Base-by-base conservation (phyloP, 2,113 vertebrate genomes). In the Grammomys surdaster region DNA sequence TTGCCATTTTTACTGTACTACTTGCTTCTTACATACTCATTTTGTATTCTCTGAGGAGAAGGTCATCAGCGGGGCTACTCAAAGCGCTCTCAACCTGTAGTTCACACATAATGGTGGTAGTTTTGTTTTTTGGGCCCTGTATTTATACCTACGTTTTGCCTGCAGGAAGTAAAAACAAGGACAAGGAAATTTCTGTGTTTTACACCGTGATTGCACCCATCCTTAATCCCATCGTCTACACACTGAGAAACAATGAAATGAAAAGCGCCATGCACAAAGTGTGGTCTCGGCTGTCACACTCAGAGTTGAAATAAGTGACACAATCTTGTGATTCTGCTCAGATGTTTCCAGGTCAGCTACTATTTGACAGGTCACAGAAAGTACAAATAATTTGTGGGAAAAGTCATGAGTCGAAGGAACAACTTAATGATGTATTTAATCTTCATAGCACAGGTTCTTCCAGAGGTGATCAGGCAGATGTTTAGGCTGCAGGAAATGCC, bases 171-270 rank as follows among this genome's bases (percentile, higher is more conserved):
- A 88, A 93, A 16, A 95, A 90, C 16, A 84, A 90, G 33, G 97
- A 95, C 63, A 97, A 97, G 76, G 87, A 95, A 33, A 72, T 97
- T 20, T 97, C 97, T 2, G 43, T 97, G 43, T 97, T 96, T 88
- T 96, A 97, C 67, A 97, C 96, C 0, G 95, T 96, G 2, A n/a
- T 96, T 56, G 72, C 96, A 0, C 90, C 97, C 36, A 81, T 97
- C 77, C 9, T 97, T 5, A 97, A 97, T 80, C 97, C 94, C 19
- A 86, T 97, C 36, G 95, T 97, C 36, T 97, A 97, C 1, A 97
- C 76, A 0, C 86, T 97, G 36, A 96, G 97, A 88, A 98, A 97
- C 11, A 28, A 24, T 48, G 97, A 96, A 24, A 97, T 94, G 46
- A 93, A 97, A 91, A 20, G 10, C 0, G 33, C 90, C 9, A 96